Evolutionary conservation across 2,888 invertebrate genomes (phyloP).

Genomic region (Xestoiulus laeticollis): DNA sequence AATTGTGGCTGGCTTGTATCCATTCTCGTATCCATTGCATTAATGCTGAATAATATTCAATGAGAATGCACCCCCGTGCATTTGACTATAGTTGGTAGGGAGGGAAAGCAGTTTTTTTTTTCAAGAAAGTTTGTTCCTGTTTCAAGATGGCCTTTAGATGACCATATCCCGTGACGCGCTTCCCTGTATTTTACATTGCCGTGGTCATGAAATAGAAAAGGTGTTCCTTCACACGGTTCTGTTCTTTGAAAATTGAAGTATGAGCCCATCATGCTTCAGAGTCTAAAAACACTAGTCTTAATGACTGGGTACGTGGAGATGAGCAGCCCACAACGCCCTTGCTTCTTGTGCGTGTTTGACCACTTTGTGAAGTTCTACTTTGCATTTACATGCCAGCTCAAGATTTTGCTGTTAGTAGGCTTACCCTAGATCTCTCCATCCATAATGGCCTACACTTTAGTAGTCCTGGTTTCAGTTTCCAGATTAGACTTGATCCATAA

Average conservation of each 20-base stretch:
- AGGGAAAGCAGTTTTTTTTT: not conserved
- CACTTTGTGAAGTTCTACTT: not conserved
- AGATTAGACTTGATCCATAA: not conserved
- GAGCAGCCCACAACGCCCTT: not conserved
- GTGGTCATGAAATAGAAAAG: not conserved
- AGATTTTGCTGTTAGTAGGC: not conserved
- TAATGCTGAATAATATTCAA: slow-evolving; percentile 3
- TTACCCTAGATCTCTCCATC: not conserved
- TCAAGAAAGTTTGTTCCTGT: not conserved
- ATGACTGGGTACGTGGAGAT: slow-evolving; percentile 12
- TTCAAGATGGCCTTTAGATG: not conserved
- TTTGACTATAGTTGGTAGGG: not conserved
- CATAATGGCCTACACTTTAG: slow-evolving; percentile 6
- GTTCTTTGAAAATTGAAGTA: not conserved
- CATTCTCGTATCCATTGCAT: not conserved
- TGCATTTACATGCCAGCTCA: not conserved
- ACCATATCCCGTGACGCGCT: slow-evolving; percentile 20
- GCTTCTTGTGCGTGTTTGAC: not conserved
- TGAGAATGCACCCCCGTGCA: not conserved
- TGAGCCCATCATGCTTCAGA: not conserved
- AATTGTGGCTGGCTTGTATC: not conserved
- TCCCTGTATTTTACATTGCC: slow-evolving; percentile 12
- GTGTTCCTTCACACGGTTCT: slow-evolving; percentile 6
- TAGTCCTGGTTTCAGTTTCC: not conserved
- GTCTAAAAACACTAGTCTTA: not conserved